Evolutionary conservation across 2,888 invertebrate species (phyloP).

Genomic region (Callyntrura sp.): DNA sequence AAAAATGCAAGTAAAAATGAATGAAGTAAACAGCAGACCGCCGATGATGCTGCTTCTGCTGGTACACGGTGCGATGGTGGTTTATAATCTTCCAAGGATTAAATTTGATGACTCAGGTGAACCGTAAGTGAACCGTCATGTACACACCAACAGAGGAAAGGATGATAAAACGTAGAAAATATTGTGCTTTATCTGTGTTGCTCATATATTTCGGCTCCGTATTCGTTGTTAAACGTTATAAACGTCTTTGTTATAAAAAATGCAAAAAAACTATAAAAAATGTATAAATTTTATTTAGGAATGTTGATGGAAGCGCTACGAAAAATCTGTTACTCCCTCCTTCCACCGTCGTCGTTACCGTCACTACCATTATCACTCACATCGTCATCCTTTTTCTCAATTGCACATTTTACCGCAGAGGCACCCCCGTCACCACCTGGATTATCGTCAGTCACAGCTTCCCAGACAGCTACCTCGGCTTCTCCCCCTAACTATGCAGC

Average conservation of each 20-base stretch:
- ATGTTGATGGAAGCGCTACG: constrained; percentile 71
- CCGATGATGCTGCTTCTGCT: constrained; percentile 16
- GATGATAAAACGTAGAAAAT: background rate
- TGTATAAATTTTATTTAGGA: constrained; percentile 51
- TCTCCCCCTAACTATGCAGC: background rate
- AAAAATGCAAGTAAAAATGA: constrained; percentile 48
- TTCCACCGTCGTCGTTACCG: constrained; percentile 41
- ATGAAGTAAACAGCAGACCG: constrained; percentile 57
- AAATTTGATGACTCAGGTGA: constrained; percentile 75
- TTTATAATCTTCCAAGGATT: constrained; percentile 64
- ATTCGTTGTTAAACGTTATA: too few species aligned
- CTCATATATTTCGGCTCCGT: too few species aligned
- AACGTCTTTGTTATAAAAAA: background rate
- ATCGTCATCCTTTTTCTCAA: constrained; percentile 2
- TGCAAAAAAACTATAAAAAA: background rate
- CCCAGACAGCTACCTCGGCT: background rate
- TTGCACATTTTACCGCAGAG: background rate
- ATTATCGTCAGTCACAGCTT: background rate
- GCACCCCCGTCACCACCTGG: background rate
- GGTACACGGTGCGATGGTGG: constrained; percentile 14
- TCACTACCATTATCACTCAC: background rate
- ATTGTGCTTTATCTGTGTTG: background rate
- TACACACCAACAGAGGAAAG: background rate
- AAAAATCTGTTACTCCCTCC: constrained; percentile 55
- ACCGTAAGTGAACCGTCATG: constrained; percentile 38